Base-by-base conservation (phyloP, 1,140 invertebrate species). In the Caenorhabditis briggsae region DNA sequence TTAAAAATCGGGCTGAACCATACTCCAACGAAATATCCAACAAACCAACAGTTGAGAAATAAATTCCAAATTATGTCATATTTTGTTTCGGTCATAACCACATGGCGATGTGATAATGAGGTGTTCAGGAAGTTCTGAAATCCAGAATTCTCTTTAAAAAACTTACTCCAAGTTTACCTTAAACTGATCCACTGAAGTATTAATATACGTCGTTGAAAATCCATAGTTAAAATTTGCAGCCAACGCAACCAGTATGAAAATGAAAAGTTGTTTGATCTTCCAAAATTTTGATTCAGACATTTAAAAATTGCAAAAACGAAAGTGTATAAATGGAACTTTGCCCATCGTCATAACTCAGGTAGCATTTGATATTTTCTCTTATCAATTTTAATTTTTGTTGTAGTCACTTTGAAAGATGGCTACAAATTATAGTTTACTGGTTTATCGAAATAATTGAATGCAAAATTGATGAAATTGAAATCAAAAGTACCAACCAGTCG, bases 1-100 rank as follows among this genome's bases (percentile, higher is more conserved):
- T 87, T 88, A n/a, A 90, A 33, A 55, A 89, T 65, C 8, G 88
- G 82, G 18, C 82, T 86, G 9, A 89, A 23, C 78, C 84, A 90
- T 12, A 23, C 85, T 9, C 89, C 89, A 11, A 88, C 7, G 11
- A 88, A 88, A 50, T 89, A 90, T 25, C 89, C 89, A 18, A 87
- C 64, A 64, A 90, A 90, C 89, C 85, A 86, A 48, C 53, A 85
- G 55, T 86, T 86, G 41, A 56, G 46, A 20, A 86, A 58, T 20
- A 86, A 5, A 64, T 86, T 82, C 85, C 85, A 86, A 16, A 82
- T 41, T 11, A 58, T 2, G 14, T 82, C 56, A 74, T 82, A 86
- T 56, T 33, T 82, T 11, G 20, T n/a, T 55, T 86, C 78, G 14
- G 56, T 64, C 43, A 86, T 56, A 5, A 50, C 33, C 5, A 41